Base-by-base conservation (phyloP, 2,797 vertebrate species). In the Mus caroli region DNA sequence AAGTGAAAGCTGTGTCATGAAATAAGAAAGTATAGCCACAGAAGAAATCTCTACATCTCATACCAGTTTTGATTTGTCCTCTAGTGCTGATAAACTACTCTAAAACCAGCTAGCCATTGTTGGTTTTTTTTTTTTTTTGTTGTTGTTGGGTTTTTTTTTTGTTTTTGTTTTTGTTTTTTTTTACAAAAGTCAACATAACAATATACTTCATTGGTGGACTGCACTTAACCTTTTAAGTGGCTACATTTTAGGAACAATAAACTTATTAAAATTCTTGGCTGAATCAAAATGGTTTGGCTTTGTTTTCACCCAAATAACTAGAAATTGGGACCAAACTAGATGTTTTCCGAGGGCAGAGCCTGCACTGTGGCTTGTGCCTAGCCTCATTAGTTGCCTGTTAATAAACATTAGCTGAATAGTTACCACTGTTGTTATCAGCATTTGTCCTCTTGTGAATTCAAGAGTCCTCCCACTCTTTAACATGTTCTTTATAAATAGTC, bases 1-100 rank as follows among this genome's bases (percentile, higher is more conserved):
- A 99, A 99, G 99, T 99, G 98, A 99, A 99, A 99, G 99, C 99
- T 97, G 99, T 99, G 98, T 99, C 99, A 0, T 99, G 99, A 99
- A 99, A 99, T 98, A 99, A 99, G 98, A 99, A 99, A 99, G 99
- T 99, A 98, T 99, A 99, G 99, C 96, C 97, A 97, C 95, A 98
- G 97, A 97, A 98, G 97, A 98, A 97, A 97, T 96, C 92, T 97
- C 98, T 98, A 98, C 92, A 94, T 98, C 98, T 98, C 99, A 97
- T 99, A 98, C 97, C 87, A 77, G 97, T 97, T 97, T 98, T 97
- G 97, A 96, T 95, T 97, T 98, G 96, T 98, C 97, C 97, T 98
- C 97, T 97, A 98, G 93, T 97, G 96, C 97, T 97, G 22, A 7
- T 98, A 97, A 94, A 93, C 98, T 83, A 96, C 98, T 98, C 97